A percentile compares a stretch with the other conserved stretches of the same genome.
Conservation (phyloP, 2,797 vertebrate genomes). For the Malurus splendens region DNA sequence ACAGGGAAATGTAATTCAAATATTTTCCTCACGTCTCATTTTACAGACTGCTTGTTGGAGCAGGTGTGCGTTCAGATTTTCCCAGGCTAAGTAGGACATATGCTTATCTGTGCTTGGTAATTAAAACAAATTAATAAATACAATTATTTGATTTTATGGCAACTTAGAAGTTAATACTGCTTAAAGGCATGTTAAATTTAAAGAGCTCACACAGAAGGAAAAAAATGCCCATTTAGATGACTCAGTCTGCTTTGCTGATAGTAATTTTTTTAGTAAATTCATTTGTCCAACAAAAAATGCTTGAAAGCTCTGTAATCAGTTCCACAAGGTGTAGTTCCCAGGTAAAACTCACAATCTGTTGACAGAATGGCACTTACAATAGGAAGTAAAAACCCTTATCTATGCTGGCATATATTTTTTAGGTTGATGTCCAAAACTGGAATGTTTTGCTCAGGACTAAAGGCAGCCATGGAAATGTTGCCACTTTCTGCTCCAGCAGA, state of each 20-base stretch:
- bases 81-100: conserved; percentile 48
- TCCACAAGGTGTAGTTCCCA: background rate
- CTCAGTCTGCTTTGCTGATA: background rate
- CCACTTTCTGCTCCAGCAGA: background rate
- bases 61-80: conserved; percentile 58
- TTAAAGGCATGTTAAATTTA: conserved; percentile 46
- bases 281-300: background rate
- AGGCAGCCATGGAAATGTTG: background rate
- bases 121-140: conserved; percentile 74
- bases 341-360: background rate
- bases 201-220: conserved; percentile 15
- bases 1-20: conserved; percentile 58
- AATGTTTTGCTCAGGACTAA: background rate
- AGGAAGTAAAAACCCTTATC: background rate
- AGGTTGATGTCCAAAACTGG: background rate
- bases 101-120: conserved; percentile 61
- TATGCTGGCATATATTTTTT: background rate
- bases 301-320: background rate
- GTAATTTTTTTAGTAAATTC: background rate
- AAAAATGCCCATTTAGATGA: background rate
- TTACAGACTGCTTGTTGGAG: conserved; percentile 48
- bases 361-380: background rate
- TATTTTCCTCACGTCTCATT: conserved; percentile 60
- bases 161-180: conserved; percentile 67
- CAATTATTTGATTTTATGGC: conserved; percentile 67